These are phyloP conservation scores for Drosophila ambigua DNA, from an alignment of 1,140 invertebrate genomes.

Conservation along the genomic window DNA sequence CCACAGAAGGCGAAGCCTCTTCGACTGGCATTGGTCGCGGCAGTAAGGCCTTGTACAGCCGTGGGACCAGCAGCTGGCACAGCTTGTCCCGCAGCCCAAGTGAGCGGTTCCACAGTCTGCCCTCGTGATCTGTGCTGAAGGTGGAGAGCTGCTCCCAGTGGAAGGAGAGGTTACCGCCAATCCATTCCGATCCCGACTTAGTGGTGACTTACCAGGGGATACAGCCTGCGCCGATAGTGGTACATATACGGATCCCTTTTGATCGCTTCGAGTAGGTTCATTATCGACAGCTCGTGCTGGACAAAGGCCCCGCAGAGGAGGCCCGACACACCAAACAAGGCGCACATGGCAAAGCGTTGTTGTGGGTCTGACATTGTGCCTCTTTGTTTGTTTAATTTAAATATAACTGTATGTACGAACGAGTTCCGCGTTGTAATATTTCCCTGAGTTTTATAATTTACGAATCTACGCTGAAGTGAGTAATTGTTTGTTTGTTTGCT, in stretches of 20 bases:
- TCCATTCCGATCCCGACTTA: too few species aligned
- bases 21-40: neutral
- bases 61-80: constrained; percentile 24
- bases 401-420: too few species aligned
- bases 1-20: neutral
- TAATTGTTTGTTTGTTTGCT: too few species aligned
- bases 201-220: constrained; percentile 38
- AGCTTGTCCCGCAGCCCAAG: constrained; percentile 20
- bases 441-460: too few species aligned
- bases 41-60: constrained; percentile 30
- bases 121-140: constrained; percentile 46
- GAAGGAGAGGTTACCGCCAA: neutral
- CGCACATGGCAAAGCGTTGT: constrained; percentile 36
- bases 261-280: constrained; percentile 34
- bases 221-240: constrained; percentile 43
- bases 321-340: constrained; percentile 37
- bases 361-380: neutral
- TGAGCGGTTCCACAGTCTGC: constrained; percentile 28
- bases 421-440: too few species aligned
- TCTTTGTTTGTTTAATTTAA: too few species aligned
- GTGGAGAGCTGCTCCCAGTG: constrained; percentile 31
- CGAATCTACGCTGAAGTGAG: too few species aligned
- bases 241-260: constrained; percentile 45
- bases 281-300: constrained; percentile 44
- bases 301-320: constrained; percentile 48